Conservation (phyloP, 2,888 invertebrate species). For the Cyaniris semiargus region DNA sequence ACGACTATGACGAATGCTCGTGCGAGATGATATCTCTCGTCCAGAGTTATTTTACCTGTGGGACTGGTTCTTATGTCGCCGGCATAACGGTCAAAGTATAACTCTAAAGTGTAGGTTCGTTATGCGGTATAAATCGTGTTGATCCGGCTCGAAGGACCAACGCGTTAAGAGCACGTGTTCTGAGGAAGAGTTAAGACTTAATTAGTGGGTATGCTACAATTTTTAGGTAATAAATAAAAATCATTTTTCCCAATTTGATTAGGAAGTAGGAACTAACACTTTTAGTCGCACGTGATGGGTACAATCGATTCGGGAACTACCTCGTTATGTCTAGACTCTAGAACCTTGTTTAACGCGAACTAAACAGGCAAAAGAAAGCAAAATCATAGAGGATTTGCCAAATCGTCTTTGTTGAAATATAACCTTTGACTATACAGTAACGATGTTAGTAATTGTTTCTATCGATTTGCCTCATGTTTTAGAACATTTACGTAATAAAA, state of each 20-base stretch:
- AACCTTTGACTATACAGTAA: not conserved
- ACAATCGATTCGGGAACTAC: too few relatives aligned
- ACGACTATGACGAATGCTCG: constrained; percentile 54
- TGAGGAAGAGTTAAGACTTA: not conserved
- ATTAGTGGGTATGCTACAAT: not conserved
- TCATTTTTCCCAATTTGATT: too few relatives aligned
- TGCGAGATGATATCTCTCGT: constrained; percentile 26
- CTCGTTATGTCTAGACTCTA: too few relatives aligned
- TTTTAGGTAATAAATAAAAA: not conserved
- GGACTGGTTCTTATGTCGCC: not conserved
- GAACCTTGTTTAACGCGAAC: not conserved
- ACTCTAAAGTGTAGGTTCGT: not conserved
- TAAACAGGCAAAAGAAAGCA: not conserved
- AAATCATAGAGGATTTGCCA: not conserved
- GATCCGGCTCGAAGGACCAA: constrained; percentile 19
- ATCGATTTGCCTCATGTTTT: not conserved
- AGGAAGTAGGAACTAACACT: too few relatives aligned
- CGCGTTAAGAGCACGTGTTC: not conserved
- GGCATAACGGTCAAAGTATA: not conserved
- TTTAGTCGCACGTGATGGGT: too few relatives aligned
- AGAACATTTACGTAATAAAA: constrained; percentile 18
- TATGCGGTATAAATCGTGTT: constrained; percentile 16
- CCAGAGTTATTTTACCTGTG: not conserved
- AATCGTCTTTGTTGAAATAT: not conserved
- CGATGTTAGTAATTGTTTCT: constrained; percentile 3